These are phyloP conservation scores for Eugnorisma glareosa DNA, from an alignment of 2,888 invertebrate species.

Conservation along the genomic window DNA sequence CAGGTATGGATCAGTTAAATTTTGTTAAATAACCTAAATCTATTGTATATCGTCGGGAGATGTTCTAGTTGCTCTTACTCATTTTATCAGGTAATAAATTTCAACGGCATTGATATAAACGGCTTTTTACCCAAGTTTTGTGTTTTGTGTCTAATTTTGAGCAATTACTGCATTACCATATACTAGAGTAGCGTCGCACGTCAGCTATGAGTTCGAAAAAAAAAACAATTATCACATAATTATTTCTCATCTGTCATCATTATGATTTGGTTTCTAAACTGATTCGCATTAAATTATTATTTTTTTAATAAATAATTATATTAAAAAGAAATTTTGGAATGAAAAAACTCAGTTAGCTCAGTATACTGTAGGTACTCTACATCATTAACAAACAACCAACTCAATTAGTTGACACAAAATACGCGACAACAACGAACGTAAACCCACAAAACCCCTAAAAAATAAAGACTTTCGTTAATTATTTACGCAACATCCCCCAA, in stretches of 20 bases:
- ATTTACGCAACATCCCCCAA: slow-evolving; percentile 45
- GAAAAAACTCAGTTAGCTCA: neutral
- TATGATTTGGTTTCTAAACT: neutral
- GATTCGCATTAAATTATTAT: neutral
- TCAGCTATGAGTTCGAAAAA: neutral
- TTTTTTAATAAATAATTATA: too few species aligned
- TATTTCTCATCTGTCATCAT: neutral
- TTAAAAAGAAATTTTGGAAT: too few species aligned
- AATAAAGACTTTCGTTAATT: slow-evolving; percentile 37
- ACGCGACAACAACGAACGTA: neutral
- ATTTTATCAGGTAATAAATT: neutral
- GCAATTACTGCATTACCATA: neutral
- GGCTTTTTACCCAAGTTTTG: neutral
- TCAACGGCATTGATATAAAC: neutral
- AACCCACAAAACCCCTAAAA: neutral
- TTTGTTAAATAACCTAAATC: neutral
- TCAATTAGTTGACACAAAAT: neutral
- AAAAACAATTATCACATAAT: neutral
- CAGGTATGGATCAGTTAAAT: slow-evolving; percentile 1
- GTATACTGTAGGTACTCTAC: too few species aligned
- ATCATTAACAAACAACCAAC: neutral
- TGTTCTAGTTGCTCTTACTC: neutral
- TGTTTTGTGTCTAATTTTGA: neutral
- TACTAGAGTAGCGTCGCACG: neutral
- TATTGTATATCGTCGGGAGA: neutral